Evolutionary conservation across 2,888 invertebrate genomes (phyloP).

Genomic region (Spicauda simplicius): DNA sequence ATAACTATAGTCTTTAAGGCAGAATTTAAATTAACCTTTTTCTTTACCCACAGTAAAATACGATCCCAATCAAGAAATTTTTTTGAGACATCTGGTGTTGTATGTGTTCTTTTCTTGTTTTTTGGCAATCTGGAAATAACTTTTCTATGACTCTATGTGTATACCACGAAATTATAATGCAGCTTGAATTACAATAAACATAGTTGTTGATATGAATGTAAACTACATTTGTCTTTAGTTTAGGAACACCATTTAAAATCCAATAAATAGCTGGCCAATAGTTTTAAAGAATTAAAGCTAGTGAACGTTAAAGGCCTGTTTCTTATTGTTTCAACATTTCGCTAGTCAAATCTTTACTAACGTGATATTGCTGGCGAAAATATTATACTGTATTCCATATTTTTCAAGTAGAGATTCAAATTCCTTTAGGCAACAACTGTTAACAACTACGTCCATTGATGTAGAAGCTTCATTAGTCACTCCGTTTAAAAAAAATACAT

Average conservation of each 20-base stretch:
- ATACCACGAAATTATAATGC: no score
- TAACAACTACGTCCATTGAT: slow-evolving; percentile 63
- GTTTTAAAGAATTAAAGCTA: no score
- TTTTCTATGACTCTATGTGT: no score
- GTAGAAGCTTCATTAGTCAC: slow-evolving; percentile 70
- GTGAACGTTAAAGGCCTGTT: no score
- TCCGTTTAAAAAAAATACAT: slow-evolving; percentile 62
- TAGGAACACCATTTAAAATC: no score
- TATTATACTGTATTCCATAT: slow-evolving; percentile 59
- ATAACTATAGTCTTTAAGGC: slow-evolving; percentile 55
- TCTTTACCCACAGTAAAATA: slow-evolving; percentile 54
- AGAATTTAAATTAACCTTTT: slow-evolving; percentile 46
- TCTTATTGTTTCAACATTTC: not conserved
- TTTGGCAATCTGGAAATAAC: not conserved
- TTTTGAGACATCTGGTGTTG: slow-evolving; percentile 24
- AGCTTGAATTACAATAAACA: no score
- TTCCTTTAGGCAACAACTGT: slow-evolving; percentile 43
- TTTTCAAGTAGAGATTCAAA: slow-evolving; percentile 57
- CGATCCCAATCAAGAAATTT: slow-evolving; percentile 52
- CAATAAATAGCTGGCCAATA: no score
- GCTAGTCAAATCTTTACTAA: not conserved
- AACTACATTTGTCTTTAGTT: no score
- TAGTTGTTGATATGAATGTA: no score
- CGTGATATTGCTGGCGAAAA: slow-evolving; percentile 36
- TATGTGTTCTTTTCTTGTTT: slow-evolving; percentile 15